Conservation (phyloP, 2,888 invertebrate genomes). For the Balanococcus diminutus region DNA sequence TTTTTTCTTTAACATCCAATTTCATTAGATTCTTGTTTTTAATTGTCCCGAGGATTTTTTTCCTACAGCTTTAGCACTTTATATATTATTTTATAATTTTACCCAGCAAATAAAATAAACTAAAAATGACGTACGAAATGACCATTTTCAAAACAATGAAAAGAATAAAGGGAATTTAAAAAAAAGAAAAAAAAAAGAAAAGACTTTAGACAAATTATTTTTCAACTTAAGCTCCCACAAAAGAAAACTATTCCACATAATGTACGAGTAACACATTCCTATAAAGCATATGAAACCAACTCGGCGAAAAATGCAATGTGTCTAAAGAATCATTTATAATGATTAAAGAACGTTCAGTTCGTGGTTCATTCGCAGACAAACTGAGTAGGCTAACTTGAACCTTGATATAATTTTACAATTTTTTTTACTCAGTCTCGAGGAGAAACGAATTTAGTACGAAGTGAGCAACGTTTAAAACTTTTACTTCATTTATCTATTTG, state of each 20-base stretch:
- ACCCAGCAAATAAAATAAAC: background rate
- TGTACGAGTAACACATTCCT: background rate
- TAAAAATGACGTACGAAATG: slow-evolving; percentile 12
- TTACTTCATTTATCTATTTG: background rate
- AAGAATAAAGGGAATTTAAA: background rate
- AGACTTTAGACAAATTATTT: slow-evolving; percentile 15
- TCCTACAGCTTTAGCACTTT: background rate
- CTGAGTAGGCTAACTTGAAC: background rate
- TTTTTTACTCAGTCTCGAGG: background rate
- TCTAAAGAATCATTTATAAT: slow-evolving; percentile 22
- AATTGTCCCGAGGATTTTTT: slow-evolving; percentile 5
- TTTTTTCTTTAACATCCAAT: slow-evolving; percentile 17
- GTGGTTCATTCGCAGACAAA: background rate
- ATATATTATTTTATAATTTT: slow-evolving; percentile 23
- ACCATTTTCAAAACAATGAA: background rate
- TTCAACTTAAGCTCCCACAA: background rate
- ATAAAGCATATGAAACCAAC: background rate
- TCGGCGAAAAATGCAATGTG: background rate
- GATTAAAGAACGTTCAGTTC: background rate
- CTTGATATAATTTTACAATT: background rate
- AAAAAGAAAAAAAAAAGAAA: background rate
- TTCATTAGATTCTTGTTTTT: slow-evolving; percentile 27
- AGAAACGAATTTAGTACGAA: background rate
- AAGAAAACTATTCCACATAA: background rate
- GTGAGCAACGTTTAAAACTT: background rate